A percentile compares a stretch with the other conserved stretches of the same genome.
Evolutionary conservation across 2,888 invertebrate genomes (phyloP).

Genomic region (Euplexia lucipara): DNA sequence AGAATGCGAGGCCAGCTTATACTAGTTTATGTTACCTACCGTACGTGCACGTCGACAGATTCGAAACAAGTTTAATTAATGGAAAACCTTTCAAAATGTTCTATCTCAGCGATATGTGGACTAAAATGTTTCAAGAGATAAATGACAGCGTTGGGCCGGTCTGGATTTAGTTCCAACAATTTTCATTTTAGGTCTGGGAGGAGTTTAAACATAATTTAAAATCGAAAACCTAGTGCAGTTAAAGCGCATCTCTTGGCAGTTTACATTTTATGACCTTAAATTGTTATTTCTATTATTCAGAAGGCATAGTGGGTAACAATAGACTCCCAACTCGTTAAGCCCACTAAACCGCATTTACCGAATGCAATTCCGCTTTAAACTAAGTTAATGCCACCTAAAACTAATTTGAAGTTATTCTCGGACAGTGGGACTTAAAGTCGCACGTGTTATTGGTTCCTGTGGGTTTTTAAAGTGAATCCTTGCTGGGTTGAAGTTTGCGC

Average conservation of each 20-base stretch:
- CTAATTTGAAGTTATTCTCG: slow-evolving; percentile 53
- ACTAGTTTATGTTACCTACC: no score
- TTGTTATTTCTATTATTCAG: slow-evolving; percentile 20
- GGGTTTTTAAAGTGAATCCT: slow-evolving; percentile 56
- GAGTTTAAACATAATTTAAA: slow-evolving; percentile 6
- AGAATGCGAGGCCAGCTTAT: no score
- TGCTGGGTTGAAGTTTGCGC: slow-evolving; percentile 58
- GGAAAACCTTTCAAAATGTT: slow-evolving; percentile 22
- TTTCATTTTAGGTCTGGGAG: slow-evolving; percentile 8
- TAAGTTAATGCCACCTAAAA: slow-evolving; percentile 37
- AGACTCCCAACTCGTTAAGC: slow-evolving; percentile 4
- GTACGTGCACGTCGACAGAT: slow-evolving; percentile 24
- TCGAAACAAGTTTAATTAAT: slow-evolving; percentile 52
- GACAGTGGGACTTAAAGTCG: slow-evolving; percentile 32
- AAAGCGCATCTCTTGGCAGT: background rate
- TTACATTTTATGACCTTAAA: slow-evolving; percentile 11
- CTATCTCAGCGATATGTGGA: slow-evolving; percentile 18
- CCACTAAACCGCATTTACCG: slow-evolving; percentile 20
- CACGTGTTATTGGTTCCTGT: slow-evolving; percentile 42
- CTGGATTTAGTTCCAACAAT: slow-evolving; percentile 9
- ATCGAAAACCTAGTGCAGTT: background rate
- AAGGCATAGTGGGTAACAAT: background rate
- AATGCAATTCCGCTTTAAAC: slow-evolving; percentile 37
- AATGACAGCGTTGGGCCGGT: slow-evolving; percentile 16
- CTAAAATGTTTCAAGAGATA: slow-evolving; percentile 32